These are phyloP conservation scores for Calvadosia cruxmelitensis DNA, from an alignment of 30 jellyfish, hydroid and myxozoan genomes.

Conservation along the genomic window DNA sequence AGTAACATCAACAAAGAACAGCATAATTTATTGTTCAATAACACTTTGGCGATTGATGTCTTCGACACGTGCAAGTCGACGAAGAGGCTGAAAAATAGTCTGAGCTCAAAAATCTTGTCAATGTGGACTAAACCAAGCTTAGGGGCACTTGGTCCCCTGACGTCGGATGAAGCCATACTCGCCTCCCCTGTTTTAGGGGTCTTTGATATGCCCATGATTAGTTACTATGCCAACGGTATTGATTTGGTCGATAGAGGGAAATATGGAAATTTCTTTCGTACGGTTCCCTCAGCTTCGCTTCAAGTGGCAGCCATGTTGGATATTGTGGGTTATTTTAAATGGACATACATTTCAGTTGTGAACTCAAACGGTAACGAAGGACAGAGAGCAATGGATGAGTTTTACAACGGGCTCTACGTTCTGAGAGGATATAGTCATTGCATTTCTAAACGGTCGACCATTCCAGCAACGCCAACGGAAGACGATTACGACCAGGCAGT, in stretches of 20 bases:
- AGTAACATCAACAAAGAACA: neutral
- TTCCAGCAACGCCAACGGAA: slow-evolving; percentile 6
- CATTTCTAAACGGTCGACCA: slow-evolving; percentile 14
- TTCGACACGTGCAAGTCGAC: neutral
- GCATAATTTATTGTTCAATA: neutral
- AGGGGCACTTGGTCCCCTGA: slow-evolving; percentile 42
- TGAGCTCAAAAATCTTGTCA: neutral
- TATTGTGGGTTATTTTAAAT: slow-evolving; percentile 25
- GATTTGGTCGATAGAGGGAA: slow-evolving; percentile 19
- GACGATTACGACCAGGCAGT: slow-evolving; percentile 8
- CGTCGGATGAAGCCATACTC: slow-evolving; percentile 43
- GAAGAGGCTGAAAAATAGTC: neutral
- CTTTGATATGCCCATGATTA: slow-evolving; percentile 26
- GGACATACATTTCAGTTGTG: slow-evolving; percentile 55
- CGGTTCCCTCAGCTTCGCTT: slow-evolving; percentile 50
- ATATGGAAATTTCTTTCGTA: slow-evolving; percentile 42
- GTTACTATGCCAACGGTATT: slow-evolving; percentile 42
- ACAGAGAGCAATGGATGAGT: slow-evolving; percentile 26
- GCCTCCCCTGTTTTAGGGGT: slow-evolving; percentile 47
- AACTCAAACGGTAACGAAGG: slow-evolving; percentile 64
- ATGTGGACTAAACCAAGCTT: neutral
- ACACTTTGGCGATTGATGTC: neutral
- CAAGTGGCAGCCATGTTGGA: slow-evolving; percentile 48
- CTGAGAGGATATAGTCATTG: slow-evolving; percentile 10
- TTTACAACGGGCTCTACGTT: neutral